Percentiles rank a stretch among this genome's conserved stretches.
phyloP scores from a whole-genome alignment of 2,113 vertebrate genomes.

The Copsychus sechellarum region DNA sequence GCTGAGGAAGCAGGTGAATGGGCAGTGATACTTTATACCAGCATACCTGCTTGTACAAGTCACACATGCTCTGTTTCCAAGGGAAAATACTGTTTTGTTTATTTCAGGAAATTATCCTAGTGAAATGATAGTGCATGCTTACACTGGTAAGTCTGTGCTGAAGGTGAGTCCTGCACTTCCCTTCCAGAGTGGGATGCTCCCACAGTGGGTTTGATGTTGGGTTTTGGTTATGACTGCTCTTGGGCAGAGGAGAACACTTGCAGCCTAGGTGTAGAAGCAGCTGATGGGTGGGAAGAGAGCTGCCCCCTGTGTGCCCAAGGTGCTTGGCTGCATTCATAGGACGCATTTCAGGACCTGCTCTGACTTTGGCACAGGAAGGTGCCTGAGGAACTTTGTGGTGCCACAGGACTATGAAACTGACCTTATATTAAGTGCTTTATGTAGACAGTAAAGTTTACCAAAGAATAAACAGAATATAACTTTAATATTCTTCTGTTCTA shows the following conservation, averaged over 20 bases:
- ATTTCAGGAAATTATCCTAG: neutral
- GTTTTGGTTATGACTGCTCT: rapidly evolving
- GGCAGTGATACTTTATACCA: neutral
- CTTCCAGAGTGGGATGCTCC: neutral
- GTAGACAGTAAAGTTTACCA: neutral
- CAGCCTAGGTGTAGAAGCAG: neutral
- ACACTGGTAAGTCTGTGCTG: neutral
- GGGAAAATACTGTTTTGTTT: neutral
- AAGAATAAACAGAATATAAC: neutral
- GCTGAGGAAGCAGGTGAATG: neutral
- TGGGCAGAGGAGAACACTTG: neutral
- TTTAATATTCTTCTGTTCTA: neutral
- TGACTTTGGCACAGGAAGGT: neutral
- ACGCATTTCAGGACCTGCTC: neutral
- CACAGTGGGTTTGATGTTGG: rapidly evolving
- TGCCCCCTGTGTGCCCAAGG: rapidly evolving
- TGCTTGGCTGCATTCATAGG: rapidly evolving
- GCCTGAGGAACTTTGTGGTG: neutral
- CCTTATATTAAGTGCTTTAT: neutral
- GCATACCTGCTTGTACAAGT: neutral
- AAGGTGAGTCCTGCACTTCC: neutral
- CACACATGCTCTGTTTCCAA: rapidly evolving
- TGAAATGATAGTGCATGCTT: neutral
- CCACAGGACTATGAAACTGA: neutral
- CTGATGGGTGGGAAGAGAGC: rapidly evolving